Evolutionary conservation across 2,113 vertebrate genomes (phyloP).

Genomic region (Pangasianodon gigas): DNA sequence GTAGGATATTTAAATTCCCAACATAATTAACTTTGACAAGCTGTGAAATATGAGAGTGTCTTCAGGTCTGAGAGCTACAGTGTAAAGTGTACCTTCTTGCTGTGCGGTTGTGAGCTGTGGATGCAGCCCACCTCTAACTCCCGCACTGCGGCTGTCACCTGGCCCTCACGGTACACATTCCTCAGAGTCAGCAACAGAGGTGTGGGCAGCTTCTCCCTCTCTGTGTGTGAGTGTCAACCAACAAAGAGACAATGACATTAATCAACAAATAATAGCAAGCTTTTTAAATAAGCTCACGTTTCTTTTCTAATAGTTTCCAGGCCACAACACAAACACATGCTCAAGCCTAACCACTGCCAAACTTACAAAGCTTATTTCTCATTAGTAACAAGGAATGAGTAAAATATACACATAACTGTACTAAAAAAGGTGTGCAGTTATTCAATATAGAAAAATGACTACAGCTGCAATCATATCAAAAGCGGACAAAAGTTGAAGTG

Average conservation of each 20-base stretch:
- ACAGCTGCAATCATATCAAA: background rate
- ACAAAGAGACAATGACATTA: background rate
- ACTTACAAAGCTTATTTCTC: background rate
- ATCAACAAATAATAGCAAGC: background rate
- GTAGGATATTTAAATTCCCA: background rate
- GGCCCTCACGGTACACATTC: slow-evolving; percentile 57
- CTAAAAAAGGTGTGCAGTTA: background rate
- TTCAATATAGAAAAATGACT: background rate
- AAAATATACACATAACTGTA: background rate
- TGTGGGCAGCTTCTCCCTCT: slow-evolving; percentile 58
- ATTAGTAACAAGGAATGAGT: background rate
- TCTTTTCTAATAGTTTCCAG: background rate
- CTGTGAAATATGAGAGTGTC: background rate
- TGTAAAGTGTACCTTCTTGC: slow-evolving; percentile 78
- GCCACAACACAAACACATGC: background rate
- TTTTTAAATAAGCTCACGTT: background rate
- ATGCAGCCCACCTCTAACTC: slow-evolving; percentile 85
- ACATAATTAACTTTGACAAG: background rate
- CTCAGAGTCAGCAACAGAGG: slow-evolving; percentile 79
- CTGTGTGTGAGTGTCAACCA: slow-evolving; percentile 28
- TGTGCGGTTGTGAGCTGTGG: slow-evolving; percentile 58
- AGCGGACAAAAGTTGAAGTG: background rate
- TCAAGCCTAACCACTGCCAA: background rate
- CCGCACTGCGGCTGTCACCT: slow-evolving; percentile 68
- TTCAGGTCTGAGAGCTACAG: background rate